These are phyloP conservation scores for Quiscalus mexicanus DNA, from an alignment of 2,113 vertebrate genomes.

Conservation along the genomic window DNA sequence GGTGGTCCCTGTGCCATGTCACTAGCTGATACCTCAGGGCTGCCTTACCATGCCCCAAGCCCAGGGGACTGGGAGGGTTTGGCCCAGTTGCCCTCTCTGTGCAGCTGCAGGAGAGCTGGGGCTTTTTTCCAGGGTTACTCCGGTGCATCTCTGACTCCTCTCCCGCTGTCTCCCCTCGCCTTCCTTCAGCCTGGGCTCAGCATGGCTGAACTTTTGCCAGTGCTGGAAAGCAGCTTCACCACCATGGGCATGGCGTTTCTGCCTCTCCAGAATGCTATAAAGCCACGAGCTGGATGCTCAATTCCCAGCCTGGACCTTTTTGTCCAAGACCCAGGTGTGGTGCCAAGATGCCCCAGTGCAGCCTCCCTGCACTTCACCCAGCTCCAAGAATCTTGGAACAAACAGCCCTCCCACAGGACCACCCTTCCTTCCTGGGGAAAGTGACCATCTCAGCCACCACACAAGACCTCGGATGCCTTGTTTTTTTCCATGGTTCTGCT, in stretches of 20 bases:
- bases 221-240: neutral
- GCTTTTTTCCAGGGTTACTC: neutral
- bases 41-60: neutral
- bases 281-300: neutral
- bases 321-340: neutral
- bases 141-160: neutral
- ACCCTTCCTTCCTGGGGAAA: neutral
- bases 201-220: neutral
- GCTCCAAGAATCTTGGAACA: neutral
- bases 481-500: neutral
- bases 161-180: neutral
- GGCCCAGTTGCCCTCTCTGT: neutral
- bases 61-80: neutral
- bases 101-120: neutral
- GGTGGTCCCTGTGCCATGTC: rapidly evolving
- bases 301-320: neutral
- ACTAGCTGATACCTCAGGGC: rapidly evolving
- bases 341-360: rapidly evolving
- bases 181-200: neutral
- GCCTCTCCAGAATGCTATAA: neutral
- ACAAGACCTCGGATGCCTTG: rapidly evolving
- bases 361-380: neutral
- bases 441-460: neutral
- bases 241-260: rapidly evolving
- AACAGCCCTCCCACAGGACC: neutral